A percentile compares a stretch with the other conserved stretches of the same genome.
phyloP scores from a whole-genome alignment of 2,797 vertebrate genomes.

The Tenualosa thibaudeaui region DNA sequence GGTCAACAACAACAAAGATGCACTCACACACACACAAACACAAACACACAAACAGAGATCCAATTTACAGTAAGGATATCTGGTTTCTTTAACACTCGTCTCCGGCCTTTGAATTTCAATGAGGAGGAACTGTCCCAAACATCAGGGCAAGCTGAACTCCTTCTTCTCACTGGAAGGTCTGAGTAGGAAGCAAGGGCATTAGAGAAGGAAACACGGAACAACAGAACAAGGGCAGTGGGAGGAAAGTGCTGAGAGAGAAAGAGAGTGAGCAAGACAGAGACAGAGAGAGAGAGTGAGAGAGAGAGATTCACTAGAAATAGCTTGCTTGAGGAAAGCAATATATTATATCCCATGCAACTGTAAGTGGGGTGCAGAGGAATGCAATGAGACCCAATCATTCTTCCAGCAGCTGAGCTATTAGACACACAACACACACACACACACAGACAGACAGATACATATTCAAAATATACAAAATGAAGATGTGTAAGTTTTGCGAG shows the following conservation, averaged over 20 bases:
- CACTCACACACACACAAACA: background rate
- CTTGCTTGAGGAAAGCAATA: conserved; percentile 43
- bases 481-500: too few species aligned
- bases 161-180: background rate
- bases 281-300: background rate
- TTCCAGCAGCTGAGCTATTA: background rate
- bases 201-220: conserved; percentile 18
- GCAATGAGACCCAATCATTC: conserved; percentile 3
- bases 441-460: background rate
- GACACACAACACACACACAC: background rate
- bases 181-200: background rate
- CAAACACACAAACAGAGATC: background rate
- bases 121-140: background rate
- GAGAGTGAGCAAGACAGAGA: background rate
- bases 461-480: background rate
- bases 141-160: background rate
- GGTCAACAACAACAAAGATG: conserved; percentile 5
- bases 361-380: conserved; percentile 13
- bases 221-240: conserved; percentile 11
- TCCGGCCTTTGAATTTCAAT: background rate
- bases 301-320: conserved; percentile 15
- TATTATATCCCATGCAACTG: conserved; percentile 9
- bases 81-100: background rate
- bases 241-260: conserved; percentile 13
- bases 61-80: background rate